Conservation (phyloP, 2,113 vertebrate genomes). For the Sphaerodactylus townsendi region DNA sequence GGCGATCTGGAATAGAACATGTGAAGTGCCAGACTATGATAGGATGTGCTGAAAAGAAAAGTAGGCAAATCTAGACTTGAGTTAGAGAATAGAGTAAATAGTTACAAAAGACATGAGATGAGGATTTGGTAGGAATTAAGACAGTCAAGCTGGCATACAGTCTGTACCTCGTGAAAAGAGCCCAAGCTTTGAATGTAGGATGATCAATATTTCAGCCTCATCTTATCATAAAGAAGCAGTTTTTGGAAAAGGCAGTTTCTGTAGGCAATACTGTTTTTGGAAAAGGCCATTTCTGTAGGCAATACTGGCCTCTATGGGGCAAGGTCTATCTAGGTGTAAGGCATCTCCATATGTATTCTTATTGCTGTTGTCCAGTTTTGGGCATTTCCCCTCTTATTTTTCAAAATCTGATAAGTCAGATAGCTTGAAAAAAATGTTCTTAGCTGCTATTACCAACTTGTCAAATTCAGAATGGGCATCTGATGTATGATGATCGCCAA, state of each 20-base stretch:
- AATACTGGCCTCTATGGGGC: neutral
- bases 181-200: too few species aligned
- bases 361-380: neutral
- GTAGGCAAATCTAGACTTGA: too few species aligned
- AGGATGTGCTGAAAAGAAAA: neutral
- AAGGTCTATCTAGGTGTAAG: neutral
- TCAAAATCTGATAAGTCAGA: neutral
- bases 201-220: too few species aligned
- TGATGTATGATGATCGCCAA: neutral
- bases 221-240: neutral
- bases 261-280: neutral
- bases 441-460: neutral
- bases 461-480: neutral
- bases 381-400: neutral
- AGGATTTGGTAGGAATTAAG: neutral
- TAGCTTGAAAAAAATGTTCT: neutral
- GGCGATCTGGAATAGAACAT: neutral
- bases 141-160: neutral
- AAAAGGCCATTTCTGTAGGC: neutral
- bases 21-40: neutral
- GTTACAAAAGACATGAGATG: neutral
- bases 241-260: neutral
- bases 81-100: neutral
- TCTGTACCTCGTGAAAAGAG: too few species aligned
- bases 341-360: neutral